phyloP scores from a whole-genome alignment of 2,888 invertebrate species.

The Cloeon dipterum region DNA sequence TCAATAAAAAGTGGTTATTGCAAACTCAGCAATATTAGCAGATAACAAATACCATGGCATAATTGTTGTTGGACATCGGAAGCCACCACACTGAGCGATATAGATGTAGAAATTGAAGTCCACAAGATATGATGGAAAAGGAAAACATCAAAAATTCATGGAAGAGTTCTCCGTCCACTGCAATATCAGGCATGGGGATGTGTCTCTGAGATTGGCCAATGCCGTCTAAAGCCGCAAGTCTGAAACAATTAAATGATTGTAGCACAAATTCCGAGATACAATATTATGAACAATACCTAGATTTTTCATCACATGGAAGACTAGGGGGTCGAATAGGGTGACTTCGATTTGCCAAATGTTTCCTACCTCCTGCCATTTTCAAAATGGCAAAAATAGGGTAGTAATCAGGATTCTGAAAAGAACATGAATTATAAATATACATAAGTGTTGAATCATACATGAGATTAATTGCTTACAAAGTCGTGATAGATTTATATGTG shows the following conservation, averaged over 20 bases:
- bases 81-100: slow-evolving; percentile 97
- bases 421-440: no score
- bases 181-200: slow-evolving; percentile 55
- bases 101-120: slow-evolving; percentile 79
- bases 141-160: slow-evolving; percentile 72
- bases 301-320: neutral
- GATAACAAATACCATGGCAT: slow-evolving; percentile 69
- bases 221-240: slow-evolving; percentile 2
- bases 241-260: no score
- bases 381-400: no score
- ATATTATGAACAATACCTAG: no score
- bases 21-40: no score
- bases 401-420: no score
- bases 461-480: no score
- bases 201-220: slow-evolving; percentile 36
- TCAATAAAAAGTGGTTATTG: slow-evolving; percentile 18
- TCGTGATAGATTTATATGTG: no score
- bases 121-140: slow-evolving; percentile 53
- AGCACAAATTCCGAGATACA: no score
- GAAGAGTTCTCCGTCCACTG: slow-evolving; percentile 53
- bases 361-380: neutral
- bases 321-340: neutral
- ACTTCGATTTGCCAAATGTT: neutral
- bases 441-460: no score
- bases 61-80: slow-evolving; percentile 70